Conservation (phyloP, 1,140 invertebrate species). For the Sarcophaga peregrina region DNA sequence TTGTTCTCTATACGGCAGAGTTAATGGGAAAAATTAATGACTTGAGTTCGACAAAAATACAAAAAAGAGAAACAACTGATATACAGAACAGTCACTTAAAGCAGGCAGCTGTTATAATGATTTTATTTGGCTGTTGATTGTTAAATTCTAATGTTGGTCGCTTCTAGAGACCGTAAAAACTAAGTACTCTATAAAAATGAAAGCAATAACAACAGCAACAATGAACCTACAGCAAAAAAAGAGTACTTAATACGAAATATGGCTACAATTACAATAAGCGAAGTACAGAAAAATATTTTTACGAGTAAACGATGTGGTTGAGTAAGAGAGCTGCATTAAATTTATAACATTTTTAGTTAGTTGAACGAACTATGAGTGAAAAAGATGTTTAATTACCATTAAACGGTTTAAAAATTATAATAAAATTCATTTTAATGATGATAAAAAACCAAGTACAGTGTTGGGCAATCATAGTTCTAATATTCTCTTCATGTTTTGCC, state of each 20-base stretch:
- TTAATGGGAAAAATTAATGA: constrained; percentile 9
- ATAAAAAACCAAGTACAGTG: background rate
- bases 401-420: background rate
- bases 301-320: too few relatives aligned
- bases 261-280: too few relatives aligned
- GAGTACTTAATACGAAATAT: too few relatives aligned
- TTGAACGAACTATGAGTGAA: too few relatives aligned
- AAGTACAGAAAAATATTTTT: too few relatives aligned
- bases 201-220: too few relatives aligned
- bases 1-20: background rate
- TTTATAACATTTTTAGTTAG: too few relatives aligned
- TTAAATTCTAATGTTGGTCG: background rate
- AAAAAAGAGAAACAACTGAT: background rate
- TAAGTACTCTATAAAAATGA: too few relatives aligned
- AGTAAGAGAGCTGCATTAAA: too few relatives aligned
- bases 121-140: background rate
- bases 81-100: background rate
- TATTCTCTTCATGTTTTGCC: too few relatives aligned
- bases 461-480: background rate
- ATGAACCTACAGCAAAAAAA: too few relatives aligned
- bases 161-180: too few relatives aligned
- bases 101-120: background rate
- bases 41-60: background rate
- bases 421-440: background rate
- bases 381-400: background rate